Evolutionary conservation across 2,888 invertebrate species (phyloP).

Genomic region (Torymus aiolomorphi): DNA sequence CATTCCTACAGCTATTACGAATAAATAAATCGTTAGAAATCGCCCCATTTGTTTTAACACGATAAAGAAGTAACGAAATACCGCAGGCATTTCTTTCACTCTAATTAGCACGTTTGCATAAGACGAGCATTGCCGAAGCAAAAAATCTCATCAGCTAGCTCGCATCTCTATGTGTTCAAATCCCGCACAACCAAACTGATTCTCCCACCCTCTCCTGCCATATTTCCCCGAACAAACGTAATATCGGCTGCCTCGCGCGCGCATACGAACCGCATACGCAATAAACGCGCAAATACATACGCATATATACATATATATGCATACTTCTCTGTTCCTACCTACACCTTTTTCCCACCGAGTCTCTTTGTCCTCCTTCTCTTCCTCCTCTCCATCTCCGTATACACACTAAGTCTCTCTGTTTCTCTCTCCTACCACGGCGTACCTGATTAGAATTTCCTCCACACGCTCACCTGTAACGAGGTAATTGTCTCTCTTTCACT

Average conservation of each 20-base stretch:
- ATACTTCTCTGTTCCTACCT: conserved; percentile 14
- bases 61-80: too few relatives aligned
- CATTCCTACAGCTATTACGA: too few relatives aligned
- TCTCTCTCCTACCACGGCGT: conserved; percentile 17
- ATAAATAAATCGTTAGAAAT: too few relatives aligned
- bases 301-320: background rate
- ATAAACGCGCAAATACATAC: background rate
- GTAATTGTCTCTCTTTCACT: conserved; percentile 32
- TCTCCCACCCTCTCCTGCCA: background rate
- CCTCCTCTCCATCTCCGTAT: background rate
- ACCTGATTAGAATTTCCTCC: conserved; percentile 52
- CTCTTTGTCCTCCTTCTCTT: conserved; percentile 8
- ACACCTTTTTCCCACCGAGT: background rate
- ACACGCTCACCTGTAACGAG: conserved; percentile 21
- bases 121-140: too few relatives aligned
- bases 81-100: too few relatives aligned
- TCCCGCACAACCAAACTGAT: background rate
- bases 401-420: background rate
- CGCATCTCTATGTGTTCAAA: too few relatives aligned
- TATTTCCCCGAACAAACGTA: conserved; percentile 6
- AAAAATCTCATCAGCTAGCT: too few relatives aligned
- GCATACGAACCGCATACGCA: background rate
- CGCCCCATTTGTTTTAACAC: too few relatives aligned
- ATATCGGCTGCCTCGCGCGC: background rate
- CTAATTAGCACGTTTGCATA: too few relatives aligned